These are phyloP conservation scores for Medauroidea extradentata DNA, from an alignment of 1,140 invertebrate species.

Conservation along the genomic window DNA sequence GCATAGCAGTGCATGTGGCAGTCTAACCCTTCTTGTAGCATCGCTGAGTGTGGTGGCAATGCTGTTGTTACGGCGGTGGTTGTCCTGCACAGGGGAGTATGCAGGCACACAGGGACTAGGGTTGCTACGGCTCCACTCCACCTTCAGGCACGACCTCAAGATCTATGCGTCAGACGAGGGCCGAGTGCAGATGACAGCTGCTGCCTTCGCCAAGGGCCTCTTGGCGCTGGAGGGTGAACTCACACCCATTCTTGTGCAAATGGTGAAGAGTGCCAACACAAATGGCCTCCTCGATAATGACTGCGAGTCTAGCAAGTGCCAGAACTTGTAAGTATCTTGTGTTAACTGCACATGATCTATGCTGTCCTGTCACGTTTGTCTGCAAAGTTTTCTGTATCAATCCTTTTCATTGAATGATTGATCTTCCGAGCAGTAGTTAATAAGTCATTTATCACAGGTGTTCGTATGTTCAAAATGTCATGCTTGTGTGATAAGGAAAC, in stretches of 20 bases:
- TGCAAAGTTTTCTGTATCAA: too few relatives aligned
- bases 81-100: constrained; percentile 48
- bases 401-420: too few relatives aligned
- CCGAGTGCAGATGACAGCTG: constrained; percentile 69
- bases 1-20: too few relatives aligned
- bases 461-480: too few relatives aligned
- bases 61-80: too few relatives aligned
- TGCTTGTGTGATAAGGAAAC: too few relatives aligned
- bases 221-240: constrained; percentile 68
- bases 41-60: too few relatives aligned
- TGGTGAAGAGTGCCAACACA: constrained; percentile 71
- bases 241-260: constrained; percentile 72
- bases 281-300: constrained; percentile 70
- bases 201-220: constrained; percentile 68
- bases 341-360: too few relatives aligned
- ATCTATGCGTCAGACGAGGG: constrained; percentile 73
- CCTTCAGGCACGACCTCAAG: constrained; percentile 68
- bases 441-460: too few relatives aligned
- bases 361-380: too few relatives aligned
- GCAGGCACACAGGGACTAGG: constrained; percentile 61
- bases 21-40: neutral
- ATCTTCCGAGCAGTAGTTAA: too few relatives aligned
- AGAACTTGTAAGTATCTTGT: constrained; percentile 41
- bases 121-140: constrained; percentile 63
- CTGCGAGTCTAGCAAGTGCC: constrained; percentile 55